Base-by-base conservation (phyloP, 2,113 vertebrate genomes). In the Peromyscus maniculatus region DNA sequence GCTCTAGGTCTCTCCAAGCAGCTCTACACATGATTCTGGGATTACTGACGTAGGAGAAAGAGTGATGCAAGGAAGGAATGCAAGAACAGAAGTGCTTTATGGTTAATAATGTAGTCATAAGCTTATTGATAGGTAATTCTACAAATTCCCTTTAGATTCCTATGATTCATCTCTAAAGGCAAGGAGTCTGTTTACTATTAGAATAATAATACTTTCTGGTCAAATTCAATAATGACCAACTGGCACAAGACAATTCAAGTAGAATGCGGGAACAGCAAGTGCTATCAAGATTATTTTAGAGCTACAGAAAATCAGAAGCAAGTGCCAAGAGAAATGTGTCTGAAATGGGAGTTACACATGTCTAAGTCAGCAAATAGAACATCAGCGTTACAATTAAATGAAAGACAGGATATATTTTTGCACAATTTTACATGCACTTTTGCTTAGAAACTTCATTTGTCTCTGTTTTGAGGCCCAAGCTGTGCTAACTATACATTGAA, bases 371-470 rank as follows among this genome's bases (percentile, higher is more conserved):
- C 33, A 74, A 87, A 77, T 79, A 17, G 2, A 69, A 49, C 46
- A 55, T 67, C 39, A 86, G 43, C 24, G 62, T 84, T 57, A 86
- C 19, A 9, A 31, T 57, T 80, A 33, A 57, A 74, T 16, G 17
- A 88, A 91, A 91, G 57, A 57, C 96, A 87, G 17, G 5, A 0
- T 2, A 43, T 10, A 43, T 86, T 55, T 5, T 22, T 69, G 6
- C 6, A 7, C 13, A 59, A 6, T 72, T 96, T 75, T 71, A 19
- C 22, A 66, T 39, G 49, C 43, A 16, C 7, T 69, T 26, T 88
- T 91, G 4, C 36, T 71, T 49, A 86, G 49, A 94, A 95, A 52
- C 12, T 94, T 92, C 21, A 36, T 88, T 87, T 67, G 39, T 74
- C 46, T 92, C 96, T 69, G 9, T 67, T 96, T 91, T 67, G 26